phyloP scores from a whole-genome alignment of 1,140 invertebrate species.

The Chironomus tepperi region DNA sequence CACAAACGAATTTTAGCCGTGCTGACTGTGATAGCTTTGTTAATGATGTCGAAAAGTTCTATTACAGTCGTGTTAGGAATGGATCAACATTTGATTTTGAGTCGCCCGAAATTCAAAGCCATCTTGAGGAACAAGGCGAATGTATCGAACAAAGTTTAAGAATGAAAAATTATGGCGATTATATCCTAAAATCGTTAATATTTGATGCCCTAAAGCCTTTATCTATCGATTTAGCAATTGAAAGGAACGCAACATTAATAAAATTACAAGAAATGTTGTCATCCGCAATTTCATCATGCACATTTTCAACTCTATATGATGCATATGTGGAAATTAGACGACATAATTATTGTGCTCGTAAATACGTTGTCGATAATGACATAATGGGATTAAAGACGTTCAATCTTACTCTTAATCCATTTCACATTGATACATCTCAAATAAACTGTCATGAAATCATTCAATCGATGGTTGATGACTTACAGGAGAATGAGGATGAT shows the following conservation, averaged over 20 bases:
- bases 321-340: not conserved
- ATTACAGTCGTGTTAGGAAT: not conserved
- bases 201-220: not conserved
- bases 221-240: not conserved
- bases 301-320: not conserved
- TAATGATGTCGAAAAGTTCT: not conserved
- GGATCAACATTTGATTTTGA: not conserved
- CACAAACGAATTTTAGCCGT: not conserved
- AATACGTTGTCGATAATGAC: conserved; percentile 6
- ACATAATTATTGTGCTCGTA: conserved; percentile 5
- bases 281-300: not conserved
- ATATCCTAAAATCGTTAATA: not conserved
- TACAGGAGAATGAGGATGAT: not conserved
- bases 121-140: not conserved
- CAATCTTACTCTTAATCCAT: conserved; percentile 6
- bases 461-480: not conserved
- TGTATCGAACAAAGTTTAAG: not conserved
- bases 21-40: not conserved
- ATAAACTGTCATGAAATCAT: not conserved
- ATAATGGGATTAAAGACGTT: not conserved
- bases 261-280: not conserved
- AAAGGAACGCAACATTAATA: not conserved
- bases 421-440: not conserved
- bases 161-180: not conserved
- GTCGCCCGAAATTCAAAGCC: not conserved